phyloP scores from a whole-genome alignment of 2,797 vertebrate genomes.

The Rhynchonycteris naso region DNA sequence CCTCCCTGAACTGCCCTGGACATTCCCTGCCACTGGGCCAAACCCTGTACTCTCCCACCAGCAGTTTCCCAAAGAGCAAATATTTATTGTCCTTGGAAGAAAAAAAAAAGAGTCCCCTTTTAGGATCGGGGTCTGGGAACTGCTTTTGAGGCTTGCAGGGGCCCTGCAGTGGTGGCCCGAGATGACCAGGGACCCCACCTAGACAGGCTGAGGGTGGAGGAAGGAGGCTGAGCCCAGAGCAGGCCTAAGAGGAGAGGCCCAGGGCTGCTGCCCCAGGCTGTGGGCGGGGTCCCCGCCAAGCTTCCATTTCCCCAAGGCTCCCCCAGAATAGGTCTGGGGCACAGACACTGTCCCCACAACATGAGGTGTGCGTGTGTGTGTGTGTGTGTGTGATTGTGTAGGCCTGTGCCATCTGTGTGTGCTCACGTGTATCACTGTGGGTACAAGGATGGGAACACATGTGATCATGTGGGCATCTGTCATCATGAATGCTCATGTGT shows the following conservation, averaged over 20 bases:
- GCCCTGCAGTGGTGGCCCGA: constrained; percentile 27
- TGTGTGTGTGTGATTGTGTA: neutral
- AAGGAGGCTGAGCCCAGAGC: neutral
- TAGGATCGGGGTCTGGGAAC: constrained; percentile 77
- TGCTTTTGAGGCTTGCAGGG: constrained; percentile 56
- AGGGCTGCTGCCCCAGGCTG: neutral
- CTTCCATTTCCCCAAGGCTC: neutral
- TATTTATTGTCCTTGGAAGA: constrained; percentile 84
- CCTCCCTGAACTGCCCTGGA: constrained; percentile 57
- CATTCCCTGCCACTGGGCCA: constrained; percentile 72
- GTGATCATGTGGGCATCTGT: neutral
- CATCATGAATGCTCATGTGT: neutral
- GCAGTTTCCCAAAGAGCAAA: constrained; percentile 80
- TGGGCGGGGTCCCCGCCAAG: neutral
- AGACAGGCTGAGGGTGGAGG: neutral
- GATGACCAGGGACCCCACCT: constrained; percentile 69
- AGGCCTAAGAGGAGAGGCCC: neutral
- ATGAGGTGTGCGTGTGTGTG: neutral
- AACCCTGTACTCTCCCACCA: constrained; percentile 75
- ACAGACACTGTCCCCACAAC: rapidly evolving
- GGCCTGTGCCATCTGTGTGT: neutral
- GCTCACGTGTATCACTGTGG: too few species aligned
- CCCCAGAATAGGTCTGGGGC: neutral
- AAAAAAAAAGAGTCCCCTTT: constrained; percentile 80
- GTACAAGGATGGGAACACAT: rapidly evolving